Evolutionary conservation across 2,888 invertebrate species (phyloP).

Genomic region (Rhamnusium bicolor): DNA sequence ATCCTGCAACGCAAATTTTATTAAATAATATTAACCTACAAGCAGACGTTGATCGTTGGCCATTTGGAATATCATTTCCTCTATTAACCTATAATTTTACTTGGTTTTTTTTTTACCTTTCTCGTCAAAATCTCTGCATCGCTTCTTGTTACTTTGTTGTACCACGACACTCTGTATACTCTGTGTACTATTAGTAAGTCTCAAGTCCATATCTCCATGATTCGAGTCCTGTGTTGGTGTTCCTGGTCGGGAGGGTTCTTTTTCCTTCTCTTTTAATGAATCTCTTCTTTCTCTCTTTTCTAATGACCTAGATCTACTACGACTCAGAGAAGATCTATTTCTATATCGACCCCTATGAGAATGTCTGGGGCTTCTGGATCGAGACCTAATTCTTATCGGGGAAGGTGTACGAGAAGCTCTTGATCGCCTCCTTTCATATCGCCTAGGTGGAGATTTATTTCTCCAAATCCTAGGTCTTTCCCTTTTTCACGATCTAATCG

Average conservation of each 20-base stretch:
- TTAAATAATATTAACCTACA: too few relatives aligned
- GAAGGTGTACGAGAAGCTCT: slow-evolving; percentile 64
- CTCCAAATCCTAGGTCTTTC: slow-evolving; percentile 74
- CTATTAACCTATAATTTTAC: slow-evolving; percentile 3
- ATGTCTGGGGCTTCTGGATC: slow-evolving; percentile 63
- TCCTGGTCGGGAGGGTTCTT: slow-evolving; percentile 64
- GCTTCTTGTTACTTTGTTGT: slow-evolving; percentile 72
- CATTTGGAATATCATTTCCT: too few relatives aligned
- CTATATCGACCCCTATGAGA: slow-evolving; percentile 56
- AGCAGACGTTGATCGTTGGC: too few relatives aligned
- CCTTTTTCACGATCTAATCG: slow-evolving; percentile 68
- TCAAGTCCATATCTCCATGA: slow-evolving; percentile 74
- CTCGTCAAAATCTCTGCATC: slow-evolving; percentile 94
- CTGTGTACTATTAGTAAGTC: slow-evolving; percentile 72
- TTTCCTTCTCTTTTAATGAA: slow-evolving; percentile 67
- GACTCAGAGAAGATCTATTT: slow-evolving; percentile 53
- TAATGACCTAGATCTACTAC: slow-evolving; percentile 71
- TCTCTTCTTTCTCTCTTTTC: slow-evolving; percentile 70
- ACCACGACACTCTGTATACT: slow-evolving; percentile 73
- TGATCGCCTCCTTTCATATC: slow-evolving; percentile 71
- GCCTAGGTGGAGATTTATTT: slow-evolving; percentile 74
- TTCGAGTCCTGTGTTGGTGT: slow-evolving; percentile 76
- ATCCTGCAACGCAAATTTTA: slow-evolving; percentile 43
- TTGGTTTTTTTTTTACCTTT: slow-evolving; percentile 58
- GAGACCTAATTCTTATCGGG: slow-evolving; percentile 55